A percentile compares a stretch with the other conserved stretches of the same genome.
phyloP scores from a whole-genome alignment of 2,113 vertebrate genomes.

The Cebus imitator region DNA sequence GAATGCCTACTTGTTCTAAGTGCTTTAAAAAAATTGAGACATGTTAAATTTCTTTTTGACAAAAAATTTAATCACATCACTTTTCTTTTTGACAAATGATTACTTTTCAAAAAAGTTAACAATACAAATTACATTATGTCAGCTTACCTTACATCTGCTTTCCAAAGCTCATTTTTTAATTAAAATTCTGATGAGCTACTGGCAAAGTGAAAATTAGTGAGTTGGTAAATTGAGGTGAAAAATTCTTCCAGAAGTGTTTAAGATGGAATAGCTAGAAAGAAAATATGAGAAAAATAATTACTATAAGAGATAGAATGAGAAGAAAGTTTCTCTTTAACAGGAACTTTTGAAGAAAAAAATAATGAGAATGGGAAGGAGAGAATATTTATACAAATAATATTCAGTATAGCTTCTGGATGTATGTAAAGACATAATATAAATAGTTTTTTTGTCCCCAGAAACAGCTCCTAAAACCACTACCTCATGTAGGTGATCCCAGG shows the following conservation, averaged over 20 bases:
- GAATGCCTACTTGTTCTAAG: not conserved
- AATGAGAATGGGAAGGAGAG: not conserved
- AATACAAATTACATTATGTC: conserved; percentile 17
- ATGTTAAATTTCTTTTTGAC: not conserved
- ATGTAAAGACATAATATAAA: not conserved
- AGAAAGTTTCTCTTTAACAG: not conserved
- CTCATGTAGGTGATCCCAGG: rapidly evolving
- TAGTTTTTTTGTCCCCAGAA: not conserved
- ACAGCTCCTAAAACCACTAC: not conserved
- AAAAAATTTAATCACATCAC: not conserved
- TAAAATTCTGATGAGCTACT: not conserved
- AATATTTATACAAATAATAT: not conserved
- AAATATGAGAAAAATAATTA: not conserved
- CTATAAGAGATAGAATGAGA: not conserved
- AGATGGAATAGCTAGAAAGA: not conserved
- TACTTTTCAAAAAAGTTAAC: conserved; percentile 2
- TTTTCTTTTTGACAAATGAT: conserved; percentile 31
- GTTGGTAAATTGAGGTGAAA: conserved; percentile 14
- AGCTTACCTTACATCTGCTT: not conserved
- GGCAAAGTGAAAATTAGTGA: conserved; percentile 17
- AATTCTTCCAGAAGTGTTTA: not conserved
- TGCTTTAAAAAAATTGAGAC: not conserved
- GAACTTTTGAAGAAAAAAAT: not conserved
- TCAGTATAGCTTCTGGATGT: not conserved
- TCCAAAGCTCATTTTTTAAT: conserved; percentile 31